A percentile compares a stretch with the other conserved stretches of the same genome.
phyloP scores from a whole-genome alignment of 2,888 invertebrate genomes.

The Cephus pygmeus region DNA sequence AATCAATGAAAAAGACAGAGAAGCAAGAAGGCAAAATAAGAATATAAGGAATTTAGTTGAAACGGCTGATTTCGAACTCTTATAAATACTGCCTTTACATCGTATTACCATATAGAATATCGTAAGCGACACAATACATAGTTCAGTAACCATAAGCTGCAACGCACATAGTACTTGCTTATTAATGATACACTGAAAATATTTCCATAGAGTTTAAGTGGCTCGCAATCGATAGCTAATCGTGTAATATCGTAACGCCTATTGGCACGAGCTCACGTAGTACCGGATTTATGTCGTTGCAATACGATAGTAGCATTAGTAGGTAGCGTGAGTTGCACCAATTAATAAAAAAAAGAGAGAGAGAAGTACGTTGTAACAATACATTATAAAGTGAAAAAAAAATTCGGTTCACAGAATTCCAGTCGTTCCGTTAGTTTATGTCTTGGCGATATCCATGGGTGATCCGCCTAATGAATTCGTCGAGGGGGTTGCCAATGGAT shows the following conservation, averaged over 20 bases:
- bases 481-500: slow-evolving; percentile 48
- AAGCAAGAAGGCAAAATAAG: neutral
- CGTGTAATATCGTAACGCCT: neutral
- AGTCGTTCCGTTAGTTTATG: slow-evolving; percentile 42
- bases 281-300: neutral
- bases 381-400: slow-evolving; percentile 39
- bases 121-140: slow-evolving; percentile 4
- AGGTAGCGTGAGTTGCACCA: slow-evolving; percentile 12
- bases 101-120: slow-evolving; percentile 18
- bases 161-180: neutral
- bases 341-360: slow-evolving; percentile 9
- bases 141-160: neutral
- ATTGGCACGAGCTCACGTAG: neutral
- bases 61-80: slow-evolving; percentile 4
- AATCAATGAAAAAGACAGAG: neutral
- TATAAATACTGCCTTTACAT: slow-evolving; percentile 31
- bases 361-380: slow-evolving; percentile 28
- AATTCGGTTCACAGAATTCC: slow-evolving; percentile 8
- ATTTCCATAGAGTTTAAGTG: neutral
- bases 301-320: slow-evolving; percentile 14
- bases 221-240: neutral
- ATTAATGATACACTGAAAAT: neutral
- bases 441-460: slow-evolving; percentile 66
- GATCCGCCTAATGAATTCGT: slow-evolving; percentile 53
- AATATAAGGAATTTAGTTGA: neutral